Base-by-base conservation (phyloP, 2,888 invertebrate species). In the Cecidostiba fungosa region DNA sequence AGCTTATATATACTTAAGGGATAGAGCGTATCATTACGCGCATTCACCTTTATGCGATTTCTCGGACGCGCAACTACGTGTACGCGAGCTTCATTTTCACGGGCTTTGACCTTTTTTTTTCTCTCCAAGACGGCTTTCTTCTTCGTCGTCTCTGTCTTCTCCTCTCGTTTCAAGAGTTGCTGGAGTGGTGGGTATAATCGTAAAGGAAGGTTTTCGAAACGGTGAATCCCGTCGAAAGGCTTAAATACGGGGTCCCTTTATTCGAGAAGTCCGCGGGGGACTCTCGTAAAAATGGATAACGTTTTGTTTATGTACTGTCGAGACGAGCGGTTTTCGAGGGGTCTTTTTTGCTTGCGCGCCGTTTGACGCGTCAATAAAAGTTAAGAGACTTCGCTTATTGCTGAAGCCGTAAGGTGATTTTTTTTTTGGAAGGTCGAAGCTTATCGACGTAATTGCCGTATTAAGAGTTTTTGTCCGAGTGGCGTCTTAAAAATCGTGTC, bases 1-100 rank as follows among this genome's bases (percentile, higher is more conserved):
- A n/a, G 62, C 82, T 80, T 81, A 78, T 88, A 88, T 89, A 89
- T 88, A 89, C 82, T 85, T 85, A 87, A 69, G 82, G 86, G 85
- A 87, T 88, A 87, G 87, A 87, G 88, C 88, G 84, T 89, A 89
- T 90, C 87, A 89, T 90, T 89, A 90, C 88, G 73, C 83, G 87
- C 77, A 89, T 87, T 89, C 85, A 85, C 89, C 89, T 89, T 72
- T 72, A 59, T 89, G 89, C 89, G 89, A 89, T 90, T 90, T 88
- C 88, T 88, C 72, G 26, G 77, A 66, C 78, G 62, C 66, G 62
- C 66, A 77, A 70, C 82, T 78, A 47, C 19, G 59, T 36, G n/a
- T 70, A 70, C 70, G 39, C 29, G 70, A n/a, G 70, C 70, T 66
- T 66, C 70, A 82, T 82, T 77, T 82, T 82, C 77, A 59, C 54